Evolutionary conservation across 2,113 vertebrate species (phyloP).

Genomic region (Phoenicopterus ruber): DNA sequence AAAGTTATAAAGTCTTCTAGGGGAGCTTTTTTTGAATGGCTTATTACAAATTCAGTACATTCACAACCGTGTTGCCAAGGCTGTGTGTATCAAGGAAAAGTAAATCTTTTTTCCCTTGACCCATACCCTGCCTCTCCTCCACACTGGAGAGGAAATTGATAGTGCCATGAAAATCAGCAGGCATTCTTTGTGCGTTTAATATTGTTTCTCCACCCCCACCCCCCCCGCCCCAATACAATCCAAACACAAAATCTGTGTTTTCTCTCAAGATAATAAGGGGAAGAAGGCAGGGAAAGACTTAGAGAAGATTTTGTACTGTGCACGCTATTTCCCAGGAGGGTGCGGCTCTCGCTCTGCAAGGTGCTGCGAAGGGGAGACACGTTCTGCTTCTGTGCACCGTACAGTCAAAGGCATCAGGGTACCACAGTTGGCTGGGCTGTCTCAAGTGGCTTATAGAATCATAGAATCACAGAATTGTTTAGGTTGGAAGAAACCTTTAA

Average conservation of each 20-base stretch:
- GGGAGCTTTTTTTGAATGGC: background rate
- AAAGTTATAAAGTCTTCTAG: background rate
- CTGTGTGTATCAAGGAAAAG: background rate
- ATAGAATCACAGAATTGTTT: too few species aligned
- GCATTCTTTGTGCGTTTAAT: background rate
- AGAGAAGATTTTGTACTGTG: background rate
- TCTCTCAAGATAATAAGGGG: background rate
- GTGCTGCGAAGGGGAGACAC: background rate
- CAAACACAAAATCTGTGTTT: background rate
- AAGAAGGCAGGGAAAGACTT: background rate
- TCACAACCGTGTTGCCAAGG: background rate
- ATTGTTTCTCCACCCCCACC: background rate
- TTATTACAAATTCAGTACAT: background rate
- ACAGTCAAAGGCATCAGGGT: background rate
- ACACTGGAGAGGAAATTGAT: background rate
- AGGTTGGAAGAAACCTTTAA: too few species aligned
- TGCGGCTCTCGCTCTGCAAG: background rate
- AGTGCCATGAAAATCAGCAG: background rate
- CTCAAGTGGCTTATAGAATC: background rate
- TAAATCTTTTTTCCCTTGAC: conserved; percentile 3
- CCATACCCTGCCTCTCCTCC: background rate
- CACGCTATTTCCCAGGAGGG: accelerated
- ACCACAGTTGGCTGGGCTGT: accelerated
- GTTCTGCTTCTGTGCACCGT: background rate
- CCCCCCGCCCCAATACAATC: background rate